These are phyloP conservation scores for Ornithoptera alexandrae DNA, from an alignment of 2,888 invertebrate species.

Conservation along the genomic window DNA sequence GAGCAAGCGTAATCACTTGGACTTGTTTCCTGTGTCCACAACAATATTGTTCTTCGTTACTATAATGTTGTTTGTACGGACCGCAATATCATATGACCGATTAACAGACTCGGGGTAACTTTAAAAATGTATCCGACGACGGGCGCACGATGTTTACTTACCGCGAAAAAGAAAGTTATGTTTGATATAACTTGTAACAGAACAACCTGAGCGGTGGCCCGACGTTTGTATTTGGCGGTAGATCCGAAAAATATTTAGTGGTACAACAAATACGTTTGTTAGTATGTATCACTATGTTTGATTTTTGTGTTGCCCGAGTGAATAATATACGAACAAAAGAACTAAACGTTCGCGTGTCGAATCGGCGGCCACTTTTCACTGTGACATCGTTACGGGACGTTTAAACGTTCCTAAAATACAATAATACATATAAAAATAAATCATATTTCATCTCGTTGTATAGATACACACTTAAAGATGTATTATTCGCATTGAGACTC, in stretches of 20 bases:
- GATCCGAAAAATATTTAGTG: slow-evolving; percentile 22
- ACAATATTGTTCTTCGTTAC: slow-evolving; percentile 28
- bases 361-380: slow-evolving; percentile 62
- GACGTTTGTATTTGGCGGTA: not conserved
- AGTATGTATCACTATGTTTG: slow-evolving; percentile 47
- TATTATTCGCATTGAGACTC: slow-evolving; percentile 39
- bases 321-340: slow-evolving; percentile 70
- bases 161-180: slow-evolving; percentile 26
- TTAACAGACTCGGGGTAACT: slow-evolving; percentile 17
- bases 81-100: slow-evolving; percentile 22
- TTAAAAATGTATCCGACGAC: slow-evolving; percentile 16
- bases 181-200: slow-evolving; percentile 11
- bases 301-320: slow-evolving; percentile 55
- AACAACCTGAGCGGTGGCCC: slow-evolving; percentile 8
- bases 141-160: slow-evolving; percentile 19
- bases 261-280: slow-evolving; percentile 17
- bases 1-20: slow-evolving; percentile 23
- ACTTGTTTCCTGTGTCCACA: slow-evolving; percentile 31
- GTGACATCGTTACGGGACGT: slow-evolving; percentile 52
- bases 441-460: slow-evolving; percentile 7
- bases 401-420: slow-evolving; percentile 39
- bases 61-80: slow-evolving; percentile 25
- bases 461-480: slow-evolving; percentile 19
- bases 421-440: slow-evolving; percentile 41
- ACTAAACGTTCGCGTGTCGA: slow-evolving; percentile 66